Evolutionary conservation across 2,888 invertebrate genomes (phyloP).

Genomic region (Andrena praecox): DNA sequence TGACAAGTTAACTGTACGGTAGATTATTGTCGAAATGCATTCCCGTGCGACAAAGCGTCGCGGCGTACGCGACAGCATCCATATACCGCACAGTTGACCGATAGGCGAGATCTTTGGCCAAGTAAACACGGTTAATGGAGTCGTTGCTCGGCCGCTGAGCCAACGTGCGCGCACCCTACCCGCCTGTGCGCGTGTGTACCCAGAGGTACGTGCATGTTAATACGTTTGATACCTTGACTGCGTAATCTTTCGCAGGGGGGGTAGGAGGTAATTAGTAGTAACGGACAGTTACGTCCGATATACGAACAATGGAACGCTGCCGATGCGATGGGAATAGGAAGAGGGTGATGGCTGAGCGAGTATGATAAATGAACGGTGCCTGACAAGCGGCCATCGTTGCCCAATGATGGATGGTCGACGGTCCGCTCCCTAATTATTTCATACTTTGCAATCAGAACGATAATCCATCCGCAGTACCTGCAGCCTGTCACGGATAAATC

Average conservation of each 20-base stretch:
- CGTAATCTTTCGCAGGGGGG: slow-evolving; percentile 76
- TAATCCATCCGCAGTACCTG: slow-evolving; percentile 83
- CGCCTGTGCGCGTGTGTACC: slow-evolving; percentile 46
- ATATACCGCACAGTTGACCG: slow-evolving; percentile 53
- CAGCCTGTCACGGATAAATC: slow-evolving; percentile 84
- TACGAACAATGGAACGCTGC: slow-evolving; percentile 73
- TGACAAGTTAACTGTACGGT: slow-evolving; percentile 38
- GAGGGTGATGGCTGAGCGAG: slow-evolving; percentile 82
- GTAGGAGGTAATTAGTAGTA: slow-evolving; percentile 81
- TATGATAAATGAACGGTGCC: slow-evolving; percentile 84
- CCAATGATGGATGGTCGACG: slow-evolving; percentile 83
- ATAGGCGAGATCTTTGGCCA: slow-evolving; percentile 67
- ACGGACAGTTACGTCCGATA: slow-evolving; percentile 79
- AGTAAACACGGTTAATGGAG: slow-evolving; percentile 70
- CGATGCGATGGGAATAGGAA: slow-evolving; percentile 78
- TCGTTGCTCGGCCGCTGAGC: slow-evolving; percentile 56
- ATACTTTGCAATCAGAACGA: slow-evolving; percentile 85
- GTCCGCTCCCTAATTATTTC: slow-evolving; percentile 85
- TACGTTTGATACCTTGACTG: slow-evolving; percentile 77
- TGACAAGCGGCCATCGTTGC: slow-evolving; percentile 83
- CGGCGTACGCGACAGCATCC: slow-evolving; percentile 42
- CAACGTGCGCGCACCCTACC: slow-evolving; percentile 28
- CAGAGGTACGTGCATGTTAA: slow-evolving; percentile 67
- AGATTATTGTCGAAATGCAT: slow-evolving; percentile 55
- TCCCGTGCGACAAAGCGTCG: slow-evolving; percentile 45